Conservation (phyloP, 2,797 vertebrate genomes). For the Gallinago stenura region DNA sequence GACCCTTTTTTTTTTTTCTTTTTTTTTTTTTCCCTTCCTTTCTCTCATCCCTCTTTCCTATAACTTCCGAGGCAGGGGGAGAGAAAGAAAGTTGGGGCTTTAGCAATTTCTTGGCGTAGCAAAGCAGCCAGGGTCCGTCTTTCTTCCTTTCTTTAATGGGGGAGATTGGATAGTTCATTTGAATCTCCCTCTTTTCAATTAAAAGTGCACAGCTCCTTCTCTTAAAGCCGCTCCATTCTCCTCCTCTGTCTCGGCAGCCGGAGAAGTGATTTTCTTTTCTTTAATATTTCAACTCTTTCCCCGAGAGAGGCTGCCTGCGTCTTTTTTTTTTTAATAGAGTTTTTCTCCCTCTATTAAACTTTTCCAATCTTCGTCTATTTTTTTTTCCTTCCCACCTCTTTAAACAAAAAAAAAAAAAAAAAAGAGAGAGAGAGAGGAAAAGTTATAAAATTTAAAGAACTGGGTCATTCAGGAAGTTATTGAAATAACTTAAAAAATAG, state of each 20-base stretch:
- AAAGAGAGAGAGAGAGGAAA: neutral
- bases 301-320: neutral
- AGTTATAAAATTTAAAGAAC: conserved; percentile 28
- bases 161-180: conserved; percentile 73
- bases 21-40: neutral
- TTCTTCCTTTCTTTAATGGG: conserved; percentile 59
- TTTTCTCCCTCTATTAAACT: conserved; percentile 68
- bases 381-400: conserved; percentile 1
- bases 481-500: conserved; percentile 32
- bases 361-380: conserved; percentile 49
- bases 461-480: conserved; percentile 42
- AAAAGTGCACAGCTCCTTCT: conserved; percentile 55
- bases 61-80: conserved; percentile 22
- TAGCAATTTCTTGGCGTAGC: conserved; percentile 30
- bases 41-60: conserved; percentile 53
- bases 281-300: conserved; percentile 66
- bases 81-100: conserved; percentile 45
- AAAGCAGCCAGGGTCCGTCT: conserved; percentile 24
- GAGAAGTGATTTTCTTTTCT: conserved; percentile 70
- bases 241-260: conserved; percentile 24
- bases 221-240: conserved; percentile 33
- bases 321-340: conserved; percentile 51
- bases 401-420: conserved; percentile 18
- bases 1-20: neutral
- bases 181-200: conserved; percentile 74